Evolutionary conservation across 2,888 invertebrate species (phyloP), one percentile per base, ranked within the genome.

Genomic region (Epiblema foenella): DNA sequence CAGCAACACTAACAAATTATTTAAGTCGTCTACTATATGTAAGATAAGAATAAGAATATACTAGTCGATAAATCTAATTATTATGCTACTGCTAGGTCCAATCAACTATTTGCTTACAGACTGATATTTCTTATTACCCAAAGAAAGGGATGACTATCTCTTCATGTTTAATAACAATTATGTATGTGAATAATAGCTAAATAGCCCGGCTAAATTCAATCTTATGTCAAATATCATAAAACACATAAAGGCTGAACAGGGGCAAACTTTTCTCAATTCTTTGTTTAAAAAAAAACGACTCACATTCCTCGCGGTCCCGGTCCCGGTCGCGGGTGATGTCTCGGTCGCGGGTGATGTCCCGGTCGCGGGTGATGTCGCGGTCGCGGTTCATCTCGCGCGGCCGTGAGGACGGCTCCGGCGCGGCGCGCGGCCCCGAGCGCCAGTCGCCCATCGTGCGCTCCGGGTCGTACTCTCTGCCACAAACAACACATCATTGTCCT

Each of bases 361-460:
- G 77, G 37, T 93, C 93, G 37, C 94, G 87, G 59, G 20, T 59
- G 37, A 33, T 39, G 49, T 75, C 77, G 8, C 77, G 73, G 24
- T 80, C 78, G 18, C 79, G 73, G 49, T 67, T 67, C 39, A n/a
- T 77, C 75, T 79, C 78, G 39, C 83, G 89, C 88, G 68, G 70
- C 64, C 88, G 87, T 12, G 89, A 78, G 24, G 82, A 84, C 5
- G 91, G 81, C 60, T 91, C 87, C 15, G 94, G 91, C 75, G 93
- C 93, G 2, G 94, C 94, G 37, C 96, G 93, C 46, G 96, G 95
- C 0, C 95, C 95, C 0, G 96, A 95, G 49, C 97, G 93, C 97
- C 97, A 97, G 85, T 97, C 96, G n/a, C 96, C 96, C 78, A 94
- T 93, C 4, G 96, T 95, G 60, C 95, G 94, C 80, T 96, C 96